phyloP scores from a whole-genome alignment of 2,888 invertebrate species.

The Leptarthrus brevirostris region DNA sequence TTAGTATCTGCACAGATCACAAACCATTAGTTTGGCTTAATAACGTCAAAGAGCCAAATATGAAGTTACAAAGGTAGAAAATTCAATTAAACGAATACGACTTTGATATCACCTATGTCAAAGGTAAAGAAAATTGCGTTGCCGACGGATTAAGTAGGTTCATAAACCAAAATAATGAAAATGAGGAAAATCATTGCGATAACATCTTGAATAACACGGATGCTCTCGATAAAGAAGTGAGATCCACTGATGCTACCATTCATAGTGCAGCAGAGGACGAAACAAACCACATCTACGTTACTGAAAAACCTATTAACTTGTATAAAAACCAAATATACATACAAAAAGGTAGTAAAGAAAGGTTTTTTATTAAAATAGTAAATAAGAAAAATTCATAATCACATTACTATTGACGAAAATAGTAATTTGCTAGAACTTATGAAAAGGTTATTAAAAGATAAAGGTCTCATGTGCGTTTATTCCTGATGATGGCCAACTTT shows the following conservation, averaged over 20 bases:
- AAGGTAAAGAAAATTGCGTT: conserved; percentile 37
- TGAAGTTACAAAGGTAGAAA: conserved; percentile 21
- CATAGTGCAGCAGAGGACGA: conserved; percentile 22
- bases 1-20: conserved; percentile 6
- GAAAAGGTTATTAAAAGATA: too few species aligned
- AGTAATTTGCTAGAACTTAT: conserved; percentile 49
- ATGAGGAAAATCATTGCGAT: not conserved
- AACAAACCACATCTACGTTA: conserved; percentile 16
- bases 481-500: conserved; percentile 44
- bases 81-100: conserved; percentile 20
- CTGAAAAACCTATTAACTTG: conserved; percentile 17
- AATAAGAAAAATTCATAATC: conserved; percentile 11
- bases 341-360: conserved; percentile 10
- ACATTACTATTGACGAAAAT: conserved; percentile 4
- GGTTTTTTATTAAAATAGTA: conserved; percentile 12
- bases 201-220: conserved; percentile 1
- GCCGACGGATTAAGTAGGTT: conserved; percentile 30
- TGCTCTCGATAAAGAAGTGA: not conserved
- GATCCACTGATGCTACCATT: conserved; percentile 22
- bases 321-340: conserved; percentile 27
- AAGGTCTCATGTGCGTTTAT: conserved; percentile 51
- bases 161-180: not conserved
- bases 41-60: conserved; percentile 17
- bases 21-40: conserved; percentile 1
- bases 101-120: conserved; percentile 21